Percentiles rank a stretch among this genome's conserved stretches.
These are phyloP conservation scores for Hoplodrina ambigua DNA, from an alignment of 2,888 invertebrate species.

Conservation along the genomic window DNA sequence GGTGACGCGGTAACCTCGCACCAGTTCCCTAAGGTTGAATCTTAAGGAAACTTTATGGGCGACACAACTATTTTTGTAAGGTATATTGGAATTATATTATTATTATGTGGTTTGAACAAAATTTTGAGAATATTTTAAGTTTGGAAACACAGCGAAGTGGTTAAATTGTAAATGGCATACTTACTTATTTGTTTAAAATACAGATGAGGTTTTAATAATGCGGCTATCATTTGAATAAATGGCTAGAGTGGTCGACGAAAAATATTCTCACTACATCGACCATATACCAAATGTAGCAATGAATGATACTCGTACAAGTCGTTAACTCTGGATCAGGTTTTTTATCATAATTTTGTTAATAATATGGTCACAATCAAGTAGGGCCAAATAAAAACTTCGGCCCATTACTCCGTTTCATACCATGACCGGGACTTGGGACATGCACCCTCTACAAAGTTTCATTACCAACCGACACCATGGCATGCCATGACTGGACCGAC, in stretches of 20 bases:
- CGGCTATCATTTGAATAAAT: not conserved
- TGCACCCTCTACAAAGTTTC: no score
- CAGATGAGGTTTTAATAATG: not conserved
- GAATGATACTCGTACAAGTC: not conserved
- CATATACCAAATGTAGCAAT: not conserved
- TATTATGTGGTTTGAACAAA: not conserved
- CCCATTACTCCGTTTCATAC: no score
- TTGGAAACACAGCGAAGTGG: not conserved
- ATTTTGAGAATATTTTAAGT: not conserved
- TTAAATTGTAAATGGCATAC: not conserved
- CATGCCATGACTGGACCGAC: no score
- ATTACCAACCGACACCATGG: no score
- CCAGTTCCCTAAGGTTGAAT: constrained; percentile 4
- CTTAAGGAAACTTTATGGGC: constrained; percentile 7
- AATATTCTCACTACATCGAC: not conserved
- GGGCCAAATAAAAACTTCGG: no score
- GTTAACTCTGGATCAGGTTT: not conserved
- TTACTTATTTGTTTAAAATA: not conserved
- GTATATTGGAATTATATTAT: not conserved
- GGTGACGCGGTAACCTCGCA: constrained; percentile 13
- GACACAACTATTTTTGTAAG: not conserved
- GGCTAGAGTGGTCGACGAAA: not conserved
- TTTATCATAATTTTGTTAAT: no score
- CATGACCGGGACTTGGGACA: no score
- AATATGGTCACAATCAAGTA: no score